Conservation (phyloP, 2,888 invertebrate species). For the Ectemnius cavifrons region DNA sequence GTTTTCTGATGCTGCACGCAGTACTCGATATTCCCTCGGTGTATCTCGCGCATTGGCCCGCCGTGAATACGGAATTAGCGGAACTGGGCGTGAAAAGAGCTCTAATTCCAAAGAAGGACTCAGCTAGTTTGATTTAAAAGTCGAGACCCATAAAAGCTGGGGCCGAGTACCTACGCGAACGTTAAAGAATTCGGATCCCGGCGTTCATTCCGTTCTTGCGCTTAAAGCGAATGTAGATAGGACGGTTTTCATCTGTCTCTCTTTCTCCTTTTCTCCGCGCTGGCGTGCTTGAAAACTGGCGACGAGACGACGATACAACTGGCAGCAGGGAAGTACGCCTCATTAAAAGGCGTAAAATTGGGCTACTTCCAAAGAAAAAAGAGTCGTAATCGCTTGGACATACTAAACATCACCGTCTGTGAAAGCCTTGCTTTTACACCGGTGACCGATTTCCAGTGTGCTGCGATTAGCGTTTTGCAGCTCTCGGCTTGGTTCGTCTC, state of each 20-base stretch:
- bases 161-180: not conserved
- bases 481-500: too few species aligned
- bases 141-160: not conserved
- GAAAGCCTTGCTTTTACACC: not conserved
- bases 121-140: not conserved
- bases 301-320: constrained; percentile 1
- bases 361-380: not conserved
- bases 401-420: not conserved
- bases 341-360: constrained; percentile 1
- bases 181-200: constrained; percentile 1
- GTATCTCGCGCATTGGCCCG: constrained; percentile 10
- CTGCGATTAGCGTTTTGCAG: constrained; percentile 5
- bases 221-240: not conserved
- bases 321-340: not conserved
- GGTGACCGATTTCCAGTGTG: constrained; percentile 4
- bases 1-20: not conserved
- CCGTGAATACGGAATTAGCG: not conserved
- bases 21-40: not conserved
- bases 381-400: constrained; percentile 5
- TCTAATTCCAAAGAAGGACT: not conserved
- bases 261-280: too few species aligned
- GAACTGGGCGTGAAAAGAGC: not conserved
- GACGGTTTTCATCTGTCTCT: not conserved
- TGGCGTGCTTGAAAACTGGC: not conserved
- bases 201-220: constrained; percentile 3